Percentiles rank a stretch among this genome's conserved stretches.
Evolutionary conservation across 2,797 vertebrate species (phyloP).

Genomic region (Arctocebus calabarensis): DNA sequence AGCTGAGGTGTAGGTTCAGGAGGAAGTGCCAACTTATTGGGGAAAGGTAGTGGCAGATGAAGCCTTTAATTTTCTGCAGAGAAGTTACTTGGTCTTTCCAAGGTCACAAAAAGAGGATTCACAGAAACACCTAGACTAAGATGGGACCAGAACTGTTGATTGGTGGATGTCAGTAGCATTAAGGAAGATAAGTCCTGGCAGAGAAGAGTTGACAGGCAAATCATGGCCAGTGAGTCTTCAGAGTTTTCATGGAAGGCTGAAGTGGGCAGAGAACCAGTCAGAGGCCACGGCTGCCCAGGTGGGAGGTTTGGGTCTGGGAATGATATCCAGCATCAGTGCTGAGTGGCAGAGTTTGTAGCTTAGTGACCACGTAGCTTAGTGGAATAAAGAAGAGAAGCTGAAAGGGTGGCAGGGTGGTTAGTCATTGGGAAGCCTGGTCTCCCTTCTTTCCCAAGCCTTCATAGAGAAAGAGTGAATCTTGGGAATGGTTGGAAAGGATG

Average conservation of each 20-base stretch:
- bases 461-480: neutral
- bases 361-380: neutral
- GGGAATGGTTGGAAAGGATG: neutral
- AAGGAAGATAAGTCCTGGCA: neutral
- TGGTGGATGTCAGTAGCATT: neutral
- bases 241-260: neutral
- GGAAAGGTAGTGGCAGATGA: neutral
- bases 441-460: neutral
- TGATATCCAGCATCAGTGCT: neutral
- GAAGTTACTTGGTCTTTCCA: neutral
- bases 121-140: neutral
- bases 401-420: neutral
- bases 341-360: neutral
- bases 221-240: neutral
- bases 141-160: neutral
- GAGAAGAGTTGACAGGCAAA: neutral
- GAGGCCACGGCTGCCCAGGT: neutral
- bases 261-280: neutral
- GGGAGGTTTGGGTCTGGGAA: neutral
- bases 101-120: neutral
- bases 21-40: neutral
- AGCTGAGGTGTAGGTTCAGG: neutral
- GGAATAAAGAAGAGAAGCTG: neutral
- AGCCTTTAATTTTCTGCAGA: slow-evolving; percentile 28
- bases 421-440: neutral